Evolutionary conservation across 2,113 vertebrate genomes (phyloP), one percentile per base, ranked within the genome.

Genomic region (Geococcyx californianus): DNA sequence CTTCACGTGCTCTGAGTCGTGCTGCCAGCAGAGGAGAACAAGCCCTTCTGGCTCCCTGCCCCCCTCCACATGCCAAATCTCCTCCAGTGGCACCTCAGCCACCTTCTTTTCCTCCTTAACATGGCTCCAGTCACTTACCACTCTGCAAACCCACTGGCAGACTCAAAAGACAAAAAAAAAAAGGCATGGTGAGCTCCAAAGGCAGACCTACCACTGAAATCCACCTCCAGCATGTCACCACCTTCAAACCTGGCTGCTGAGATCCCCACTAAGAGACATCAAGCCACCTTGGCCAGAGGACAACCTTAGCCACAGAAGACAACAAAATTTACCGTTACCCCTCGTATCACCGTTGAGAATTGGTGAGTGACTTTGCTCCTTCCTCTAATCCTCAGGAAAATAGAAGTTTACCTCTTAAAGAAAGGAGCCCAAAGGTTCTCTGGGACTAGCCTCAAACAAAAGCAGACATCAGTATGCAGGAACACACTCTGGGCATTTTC

Each of bases 21-120:
- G 0, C 52, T 86, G 83, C 47, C 89, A 94, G 91, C 76, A 88
- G 59, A 85, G 67, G 16, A 86, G 49, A 96, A 94, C 87, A 88
- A 97, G 82, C 10, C 36, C 59, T 94, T 58, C 75, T 95, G 92
- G 95, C 90, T 95, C 63, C 85, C 29, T 76, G 82, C 67, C 63
- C 64, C 14, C 9, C 15, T 92, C 23, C 59, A 49, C 2, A 0
- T 84, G 89, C 90, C 90, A 92, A 75, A 54, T 18, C 38, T 68
- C 62, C 89, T 84, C 56, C 2, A 3, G 64, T 14, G 10, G 31
- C 81, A 91, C 56, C 42, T 76, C 82, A 90, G 14, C 6, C 59
- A 66, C 31, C 66, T 69, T 31, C 44, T 86, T 76, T n/a, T 33
- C 23, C 70, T 83, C 7, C 24, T 64, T 74, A 10, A 0, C 7